Conservation (phyloP, 30 jellyfish, hydroid and myxozoan genomes). For the Aurelia aurita complex sp. Pacific region DNA sequence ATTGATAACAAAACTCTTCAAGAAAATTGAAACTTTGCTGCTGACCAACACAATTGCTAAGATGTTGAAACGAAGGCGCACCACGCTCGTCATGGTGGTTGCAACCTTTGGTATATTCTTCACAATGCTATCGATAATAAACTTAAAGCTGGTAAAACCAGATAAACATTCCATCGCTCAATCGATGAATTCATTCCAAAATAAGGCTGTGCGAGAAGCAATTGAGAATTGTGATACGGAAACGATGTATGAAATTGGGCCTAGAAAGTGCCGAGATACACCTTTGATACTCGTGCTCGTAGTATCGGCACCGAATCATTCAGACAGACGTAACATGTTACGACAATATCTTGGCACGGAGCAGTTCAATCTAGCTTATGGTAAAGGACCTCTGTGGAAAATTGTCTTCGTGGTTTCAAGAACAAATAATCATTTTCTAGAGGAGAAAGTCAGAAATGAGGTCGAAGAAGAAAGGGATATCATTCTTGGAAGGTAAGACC, state of each 20-base stretch:
- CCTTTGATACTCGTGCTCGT: conserved; percentile 45
- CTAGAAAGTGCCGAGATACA: conserved; percentile 16
- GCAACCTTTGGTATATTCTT: no score
- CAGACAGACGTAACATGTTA: conserved; percentile 14
- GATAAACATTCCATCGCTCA: no score
- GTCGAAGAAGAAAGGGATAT: conserved; percentile 18
- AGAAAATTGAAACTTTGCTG: no score
- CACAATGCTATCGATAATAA: no score
- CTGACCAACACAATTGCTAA: no score
- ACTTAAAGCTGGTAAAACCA: no score
- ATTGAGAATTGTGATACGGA: conserved; percentile 6
- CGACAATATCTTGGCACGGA: conserved; percentile 12
- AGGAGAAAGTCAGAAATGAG: conserved; percentile 22
- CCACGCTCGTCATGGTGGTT: no score
- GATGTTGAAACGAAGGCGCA: no score
- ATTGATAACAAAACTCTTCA: no score
- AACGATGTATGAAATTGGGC: conserved; percentile 13
- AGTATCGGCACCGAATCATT: conserved; percentile 40
- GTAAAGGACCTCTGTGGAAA: conserved; percentile 44
- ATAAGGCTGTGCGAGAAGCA: conserved; percentile 11
- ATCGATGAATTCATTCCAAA: neutral
- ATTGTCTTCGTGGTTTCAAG: conserved; percentile 43
- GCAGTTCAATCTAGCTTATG: neutral
- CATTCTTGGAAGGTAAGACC: conserved; percentile 37
- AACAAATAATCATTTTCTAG: conserved; percentile 46